Conservation (phyloP, 2,888 invertebrate species). For the Leptarthrus brevirostris region DNA sequence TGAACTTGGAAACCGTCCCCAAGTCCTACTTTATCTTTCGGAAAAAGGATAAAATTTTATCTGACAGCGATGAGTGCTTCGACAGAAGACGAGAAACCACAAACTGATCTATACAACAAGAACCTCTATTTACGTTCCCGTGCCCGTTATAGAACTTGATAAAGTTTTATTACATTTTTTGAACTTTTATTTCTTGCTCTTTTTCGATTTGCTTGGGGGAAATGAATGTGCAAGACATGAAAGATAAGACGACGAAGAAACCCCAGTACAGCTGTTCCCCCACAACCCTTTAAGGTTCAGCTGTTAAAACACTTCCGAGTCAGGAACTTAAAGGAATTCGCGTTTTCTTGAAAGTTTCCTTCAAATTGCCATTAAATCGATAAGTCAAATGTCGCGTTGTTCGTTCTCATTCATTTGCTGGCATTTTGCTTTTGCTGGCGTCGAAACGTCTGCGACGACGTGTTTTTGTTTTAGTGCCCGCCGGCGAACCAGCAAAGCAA, state of each 20-base stretch:
- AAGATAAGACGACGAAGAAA: neutral
- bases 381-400: neutral
- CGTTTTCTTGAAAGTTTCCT: neutral
- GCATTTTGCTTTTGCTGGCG: neutral
- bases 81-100: neutral
- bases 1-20: neutral
- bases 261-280: neutral
- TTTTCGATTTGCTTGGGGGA: neutral
- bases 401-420: neutral
- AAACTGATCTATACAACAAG: neutral
- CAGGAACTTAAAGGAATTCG: neutral
- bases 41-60: slow-evolving; percentile 1
- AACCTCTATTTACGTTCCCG: neutral
- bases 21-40: neutral
- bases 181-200: neutral
- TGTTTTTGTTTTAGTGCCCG: neutral
- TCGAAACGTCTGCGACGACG: neutral
- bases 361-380: neutral
- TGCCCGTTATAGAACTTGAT: neutral
- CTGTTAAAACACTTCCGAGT: neutral
- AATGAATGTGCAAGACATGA: neutral
- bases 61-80: neutral
- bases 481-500: neutral
- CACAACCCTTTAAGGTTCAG: neutral
- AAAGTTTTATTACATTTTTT: neutral